Evolutionary conservation across 1,140 invertebrate genomes (phyloP), one percentile per base, ranked within the genome.

Genomic region (Drosophila nannoptera): DNA sequence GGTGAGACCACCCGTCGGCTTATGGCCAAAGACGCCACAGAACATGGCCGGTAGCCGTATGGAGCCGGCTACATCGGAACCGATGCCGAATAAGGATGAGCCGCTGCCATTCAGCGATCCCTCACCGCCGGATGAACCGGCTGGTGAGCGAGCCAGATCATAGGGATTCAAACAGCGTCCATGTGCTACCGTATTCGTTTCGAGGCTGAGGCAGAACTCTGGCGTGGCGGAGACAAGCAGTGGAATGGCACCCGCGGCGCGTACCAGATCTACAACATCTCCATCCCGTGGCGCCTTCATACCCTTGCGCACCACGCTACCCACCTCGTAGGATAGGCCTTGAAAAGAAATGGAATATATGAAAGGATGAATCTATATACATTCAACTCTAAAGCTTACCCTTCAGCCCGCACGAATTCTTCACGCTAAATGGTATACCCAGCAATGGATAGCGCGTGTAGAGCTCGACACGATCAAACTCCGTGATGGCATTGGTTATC

Each of bases 11-110:
- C 86, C 91, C 0, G 95, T 94, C 12, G 96, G 94, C 87, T 97
- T 97, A 87, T 97, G 95, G 40, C 96, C 96, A 88, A 95, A 98
- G 7, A 98, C 91, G 14, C 97, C 97, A 90, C 94, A 96, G 81
- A 96, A 97, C 63, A 95, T 92, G 4, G 95, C 92, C 0, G 97
- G 97, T 78, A 98, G 90, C n/a, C 97, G 92, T 52, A 98, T 95
- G 16, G 96, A 97, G 9, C 97, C 94, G n/a, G 93, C 94, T 46
- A 98, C 93, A 87, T 98, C 97, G 0, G 96, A 96, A 7, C 94
- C 95, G 35, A 98, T 89, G 32, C 96, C 96, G 49, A 97, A 91
- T 0, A 95, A 87, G 0, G 95, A 94, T 11, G 94, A 95, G 11
- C 92, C 96, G 45, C 93, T 88, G 12, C 93, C 93, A 35, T 97